Conservation (phyloP, 1,140 invertebrate genomes). For the Euura saliciscinereae region DNA sequence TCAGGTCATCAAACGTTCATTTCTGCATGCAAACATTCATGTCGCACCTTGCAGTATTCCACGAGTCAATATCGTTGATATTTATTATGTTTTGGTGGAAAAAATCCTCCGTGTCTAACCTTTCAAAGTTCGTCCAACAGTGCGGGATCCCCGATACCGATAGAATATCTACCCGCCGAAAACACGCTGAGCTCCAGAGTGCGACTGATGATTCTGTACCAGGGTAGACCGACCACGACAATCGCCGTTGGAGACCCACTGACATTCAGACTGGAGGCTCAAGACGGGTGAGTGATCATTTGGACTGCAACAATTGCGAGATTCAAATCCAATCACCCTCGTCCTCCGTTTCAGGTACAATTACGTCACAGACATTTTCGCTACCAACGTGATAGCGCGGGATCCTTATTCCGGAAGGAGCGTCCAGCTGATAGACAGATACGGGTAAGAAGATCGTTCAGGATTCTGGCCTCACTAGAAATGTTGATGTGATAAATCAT, state of each 20-base stretch:
- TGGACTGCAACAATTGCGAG: slow-evolving; percentile 3
- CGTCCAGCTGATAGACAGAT: slow-evolving; percentile 87
- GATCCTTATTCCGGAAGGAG: slow-evolving; percentile 90
- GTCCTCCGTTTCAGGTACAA: slow-evolving; percentile 65
- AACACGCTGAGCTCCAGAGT: slow-evolving; percentile 89
- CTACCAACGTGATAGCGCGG: slow-evolving; percentile 90
- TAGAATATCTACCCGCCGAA: slow-evolving; percentile 89
- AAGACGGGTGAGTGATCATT: slow-evolving; percentile 67
- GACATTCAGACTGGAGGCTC: slow-evolving; percentile 87
- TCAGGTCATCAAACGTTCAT: background rate
- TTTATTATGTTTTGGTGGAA: no score
- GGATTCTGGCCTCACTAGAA: no score
- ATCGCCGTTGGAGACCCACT: slow-evolving; percentile 93
- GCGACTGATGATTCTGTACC: slow-evolving; percentile 82
- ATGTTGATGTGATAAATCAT: no score
- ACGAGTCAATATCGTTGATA: no score
- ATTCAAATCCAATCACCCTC: slow-evolving; percentile 1
- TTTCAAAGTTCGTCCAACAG: slow-evolving; percentile 56
- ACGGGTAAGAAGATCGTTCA: slow-evolving; percentile 68
- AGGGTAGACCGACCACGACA: slow-evolving; percentile 88
- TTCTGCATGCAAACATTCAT: background rate
- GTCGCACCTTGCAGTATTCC: background rate
- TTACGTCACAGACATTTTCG: slow-evolving; percentile 88
- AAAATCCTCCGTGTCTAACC: background rate
- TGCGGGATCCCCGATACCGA: slow-evolving; percentile 87